Percentiles rank a stretch among this genome's conserved stretches.
These are phyloP conservation scores for Cecropterus lyciades DNA, from an alignment of 1,140 invertebrate species.

Conservation along the genomic window DNA sequence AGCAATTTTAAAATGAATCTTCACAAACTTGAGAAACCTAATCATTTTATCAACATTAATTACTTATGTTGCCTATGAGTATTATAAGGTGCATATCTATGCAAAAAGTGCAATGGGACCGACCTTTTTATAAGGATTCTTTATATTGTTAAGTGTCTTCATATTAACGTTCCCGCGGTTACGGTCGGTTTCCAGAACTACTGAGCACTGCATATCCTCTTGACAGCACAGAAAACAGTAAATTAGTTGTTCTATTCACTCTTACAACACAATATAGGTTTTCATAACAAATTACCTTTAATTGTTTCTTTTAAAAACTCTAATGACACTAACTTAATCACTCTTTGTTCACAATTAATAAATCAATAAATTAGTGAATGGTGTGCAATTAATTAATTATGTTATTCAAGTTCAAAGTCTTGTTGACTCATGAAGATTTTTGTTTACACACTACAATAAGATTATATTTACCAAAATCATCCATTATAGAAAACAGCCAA, in stretches of 20 bases:
- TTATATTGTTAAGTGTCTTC: constrained; percentile 76
- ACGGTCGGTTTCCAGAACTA: constrained; percentile 70
- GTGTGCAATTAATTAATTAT: constrained; percentile 15
- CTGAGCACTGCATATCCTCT: constrained; percentile 81
- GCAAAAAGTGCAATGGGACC: constrained; percentile 53
- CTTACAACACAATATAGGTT: constrained; percentile 17
- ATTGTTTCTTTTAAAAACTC: constrained; percentile 11
- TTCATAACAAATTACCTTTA: constrained; percentile 5
- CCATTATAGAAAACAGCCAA: background rate
- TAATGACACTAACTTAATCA: constrained; percentile 8
- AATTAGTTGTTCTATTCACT: constrained; percentile 49
- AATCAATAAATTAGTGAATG: constrained; percentile 4
- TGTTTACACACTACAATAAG: background rate
- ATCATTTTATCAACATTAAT: constrained; percentile 27
- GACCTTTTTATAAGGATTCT: constrained; percentile 79
- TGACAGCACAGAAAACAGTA: constrained; percentile 70
- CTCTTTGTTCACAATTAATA: constrained; percentile 22
- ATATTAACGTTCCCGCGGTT: constrained; percentile 74
- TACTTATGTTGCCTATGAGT: constrained; percentile 67
- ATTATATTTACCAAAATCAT: background rate
- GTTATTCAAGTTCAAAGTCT: constrained; percentile 22
- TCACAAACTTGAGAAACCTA: constrained; percentile 20
- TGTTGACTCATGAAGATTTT: constrained; percentile 9
- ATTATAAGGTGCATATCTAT: constrained; percentile 50
- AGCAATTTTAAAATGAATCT: constrained; percentile 16